Evolutionary conservation across 2,797 vertebrate species (phyloP).

Genomic region (Danio tinwini): DNA sequence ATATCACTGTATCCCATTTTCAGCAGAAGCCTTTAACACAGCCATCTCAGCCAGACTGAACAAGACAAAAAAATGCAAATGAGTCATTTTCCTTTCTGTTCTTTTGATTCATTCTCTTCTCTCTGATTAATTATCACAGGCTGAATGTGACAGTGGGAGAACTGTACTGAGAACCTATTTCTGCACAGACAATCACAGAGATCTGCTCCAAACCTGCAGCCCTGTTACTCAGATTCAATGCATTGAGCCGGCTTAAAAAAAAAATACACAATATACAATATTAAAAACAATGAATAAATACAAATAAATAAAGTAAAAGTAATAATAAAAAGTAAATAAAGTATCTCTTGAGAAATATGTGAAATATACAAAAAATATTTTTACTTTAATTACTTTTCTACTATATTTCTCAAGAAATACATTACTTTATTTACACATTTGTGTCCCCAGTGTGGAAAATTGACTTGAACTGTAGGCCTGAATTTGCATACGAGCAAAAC

Average conservation of each 20-base stretch:
- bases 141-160: slow-evolving; percentile 66
- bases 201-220: slow-evolving; percentile 48
- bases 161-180: slow-evolving; percentile 44
- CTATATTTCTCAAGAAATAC: too few relatives aligned
- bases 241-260: background rate
- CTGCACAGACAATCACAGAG: slow-evolving; percentile 22
- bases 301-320: too few relatives aligned
- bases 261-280: background rate
- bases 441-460: too few relatives aligned
- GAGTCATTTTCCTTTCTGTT: slow-evolving; percentile 1
- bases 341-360: too few relatives aligned
- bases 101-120: slow-evolving; percentile 64
- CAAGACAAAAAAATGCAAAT: slow-evolving; percentile 11
- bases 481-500: too few relatives aligned
- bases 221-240: background rate
- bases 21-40: background rate
- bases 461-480: too few relatives aligned
- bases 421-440: too few relatives aligned
- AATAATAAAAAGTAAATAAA: too few relatives aligned
- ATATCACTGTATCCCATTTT: background rate
- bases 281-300: too few relatives aligned
- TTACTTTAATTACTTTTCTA: too few relatives aligned
- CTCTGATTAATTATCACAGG: slow-evolving; percentile 69
- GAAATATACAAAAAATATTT: too few relatives aligned
- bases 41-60: background rate